These are phyloP conservation scores for Epinotia nisella DNA, from an alignment of 2,888 invertebrate species.

Conservation along the genomic window DNA sequence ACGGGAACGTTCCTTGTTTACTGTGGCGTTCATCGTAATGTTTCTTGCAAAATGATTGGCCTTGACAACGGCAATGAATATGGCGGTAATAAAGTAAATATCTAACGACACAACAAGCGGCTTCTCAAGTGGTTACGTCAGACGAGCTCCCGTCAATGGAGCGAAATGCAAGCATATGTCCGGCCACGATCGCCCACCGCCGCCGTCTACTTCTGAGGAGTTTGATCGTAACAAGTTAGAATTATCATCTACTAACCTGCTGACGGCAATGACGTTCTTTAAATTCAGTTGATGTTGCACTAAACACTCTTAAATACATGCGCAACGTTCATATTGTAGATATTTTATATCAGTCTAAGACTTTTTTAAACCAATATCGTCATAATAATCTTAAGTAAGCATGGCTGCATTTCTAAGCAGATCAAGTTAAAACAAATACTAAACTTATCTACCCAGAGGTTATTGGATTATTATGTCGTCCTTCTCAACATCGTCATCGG, in stretches of 20 bases:
- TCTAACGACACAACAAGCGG: constrained; percentile 45
- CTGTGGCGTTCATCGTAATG: constrained; percentile 29
- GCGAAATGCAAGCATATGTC: constrained; percentile 40
- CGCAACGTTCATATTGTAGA: neutral
- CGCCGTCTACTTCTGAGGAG: constrained; percentile 47
- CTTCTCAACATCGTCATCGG: constrained; percentile 69
- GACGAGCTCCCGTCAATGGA: constrained; percentile 55
- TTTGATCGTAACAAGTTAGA: constrained; percentile 49
- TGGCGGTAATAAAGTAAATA: constrained; percentile 51
- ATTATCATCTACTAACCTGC: constrained; percentile 3
- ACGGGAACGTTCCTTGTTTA: constrained; percentile 33
- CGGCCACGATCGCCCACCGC: constrained; percentile 6
- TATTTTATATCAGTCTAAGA: neutral
- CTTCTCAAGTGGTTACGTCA: constrained; percentile 65
- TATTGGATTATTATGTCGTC: constrained; percentile 66
- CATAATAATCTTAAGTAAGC: neutral
- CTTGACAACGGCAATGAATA: constrained; percentile 51
- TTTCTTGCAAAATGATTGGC: constrained; percentile 45
- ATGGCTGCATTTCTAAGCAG: neutral
- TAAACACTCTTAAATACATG: neutral
- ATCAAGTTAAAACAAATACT: neutral
- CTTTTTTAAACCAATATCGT: too few relatives aligned
- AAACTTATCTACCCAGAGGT: neutral
- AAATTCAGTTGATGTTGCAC: neutral
- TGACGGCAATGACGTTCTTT: neutral